Percentiles rank a stretch among this genome's conserved stretches.
These are phyloP conservation scores for Caranx melampygus DNA, from an alignment of 2,113 vertebrate genomes.

Conservation along the genomic window DNA sequence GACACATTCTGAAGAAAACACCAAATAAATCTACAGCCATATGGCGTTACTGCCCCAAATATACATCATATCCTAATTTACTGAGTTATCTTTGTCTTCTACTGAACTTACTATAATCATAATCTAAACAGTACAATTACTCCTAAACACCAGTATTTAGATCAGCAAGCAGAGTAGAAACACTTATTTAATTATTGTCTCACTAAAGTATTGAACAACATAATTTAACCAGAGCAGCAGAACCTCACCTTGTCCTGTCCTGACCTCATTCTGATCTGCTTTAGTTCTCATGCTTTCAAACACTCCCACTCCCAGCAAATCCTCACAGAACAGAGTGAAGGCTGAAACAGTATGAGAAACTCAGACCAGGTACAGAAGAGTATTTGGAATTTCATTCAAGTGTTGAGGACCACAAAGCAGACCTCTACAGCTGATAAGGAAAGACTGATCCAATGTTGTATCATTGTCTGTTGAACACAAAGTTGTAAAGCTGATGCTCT, in stretches of 20 bases:
- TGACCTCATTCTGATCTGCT: constrained; percentile 15
- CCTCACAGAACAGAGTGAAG: constrained; percentile 1
- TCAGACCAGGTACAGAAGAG: neutral
- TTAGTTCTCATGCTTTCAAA: constrained; percentile 2
- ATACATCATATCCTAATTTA: too few species aligned
- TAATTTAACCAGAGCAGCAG: constrained; percentile 2
- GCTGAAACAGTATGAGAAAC: constrained; percentile 6
- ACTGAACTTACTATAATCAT: too few species aligned
- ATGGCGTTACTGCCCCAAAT: too few species aligned
- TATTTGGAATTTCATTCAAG: neutral
- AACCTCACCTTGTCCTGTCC: constrained; percentile 5
- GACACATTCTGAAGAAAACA: neutral
- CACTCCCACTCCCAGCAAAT: constrained; percentile 9
- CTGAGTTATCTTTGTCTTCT: too few species aligned
- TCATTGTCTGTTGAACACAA: neutral
- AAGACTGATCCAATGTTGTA: neutral
- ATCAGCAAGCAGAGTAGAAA: neutral
- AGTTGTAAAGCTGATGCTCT: neutral
- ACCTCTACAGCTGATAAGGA: neutral
- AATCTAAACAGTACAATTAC: neutral
- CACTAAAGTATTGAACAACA: neutral
- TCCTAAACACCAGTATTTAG: neutral
- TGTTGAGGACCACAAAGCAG: neutral
- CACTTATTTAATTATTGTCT: neutral
- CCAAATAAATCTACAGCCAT: too few species aligned